Evolutionary conservation across 2,888 invertebrate genomes (phyloP).

Genomic region (Dysmachus trigonus): DNA sequence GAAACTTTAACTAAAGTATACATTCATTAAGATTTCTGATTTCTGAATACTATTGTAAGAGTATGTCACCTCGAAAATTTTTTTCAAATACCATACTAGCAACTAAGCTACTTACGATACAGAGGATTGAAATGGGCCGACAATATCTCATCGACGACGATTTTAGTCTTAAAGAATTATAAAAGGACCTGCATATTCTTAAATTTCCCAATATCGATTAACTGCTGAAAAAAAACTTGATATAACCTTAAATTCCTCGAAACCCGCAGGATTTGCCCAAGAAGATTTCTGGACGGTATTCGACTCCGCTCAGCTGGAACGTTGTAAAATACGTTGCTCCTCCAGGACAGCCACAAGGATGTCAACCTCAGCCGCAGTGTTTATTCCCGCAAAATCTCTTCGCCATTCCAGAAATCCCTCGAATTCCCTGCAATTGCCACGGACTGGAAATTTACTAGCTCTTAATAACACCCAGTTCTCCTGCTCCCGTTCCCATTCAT

Average conservation of each 20-base stretch:
- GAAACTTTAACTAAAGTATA: too few species aligned
- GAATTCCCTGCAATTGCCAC: conserved; percentile 4
- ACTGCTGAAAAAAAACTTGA: background rate
- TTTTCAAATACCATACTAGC: too few species aligned
- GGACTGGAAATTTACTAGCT: background rate
- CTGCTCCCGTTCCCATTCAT: background rate
- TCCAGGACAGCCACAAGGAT: background rate
- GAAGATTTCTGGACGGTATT: background rate
- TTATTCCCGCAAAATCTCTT: background rate
- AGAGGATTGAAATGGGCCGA: background rate
- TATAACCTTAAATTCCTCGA: background rate
- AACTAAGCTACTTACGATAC: too few species aligned
- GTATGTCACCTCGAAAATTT: too few species aligned
- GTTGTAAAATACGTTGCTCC: background rate
- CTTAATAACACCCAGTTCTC: background rate
- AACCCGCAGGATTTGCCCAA: background rate
- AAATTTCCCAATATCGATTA: background rate
- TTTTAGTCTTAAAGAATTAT: background rate
- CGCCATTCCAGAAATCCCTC: background rate
- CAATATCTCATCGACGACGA: background rate
- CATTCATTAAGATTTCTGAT: too few species aligned
- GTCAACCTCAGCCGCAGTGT: background rate
- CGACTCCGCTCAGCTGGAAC: background rate
- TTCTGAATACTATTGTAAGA: too few species aligned
- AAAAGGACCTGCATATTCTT: background rate